Evolutionary conservation across 2,888 invertebrate genomes (phyloP).

Genomic region (Myathropa florea): DNA sequence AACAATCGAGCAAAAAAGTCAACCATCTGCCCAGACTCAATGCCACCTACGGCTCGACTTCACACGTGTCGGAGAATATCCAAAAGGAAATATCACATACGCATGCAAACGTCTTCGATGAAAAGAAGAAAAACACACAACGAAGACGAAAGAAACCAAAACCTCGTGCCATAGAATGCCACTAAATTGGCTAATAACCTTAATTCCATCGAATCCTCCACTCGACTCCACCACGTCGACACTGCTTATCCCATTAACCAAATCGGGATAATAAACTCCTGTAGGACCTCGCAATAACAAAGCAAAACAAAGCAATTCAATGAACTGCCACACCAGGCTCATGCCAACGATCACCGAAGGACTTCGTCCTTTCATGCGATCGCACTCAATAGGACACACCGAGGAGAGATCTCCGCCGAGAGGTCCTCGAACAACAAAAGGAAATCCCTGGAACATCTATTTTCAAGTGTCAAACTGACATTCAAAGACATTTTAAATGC

Average conservation of each 20-base stretch:
- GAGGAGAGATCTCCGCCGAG: background rate
- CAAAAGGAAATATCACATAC: constrained; percentile 26
- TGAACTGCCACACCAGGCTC: constrained; percentile 61
- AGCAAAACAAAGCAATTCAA: constrained; percentile 53
- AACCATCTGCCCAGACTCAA: constrained; percentile 44
- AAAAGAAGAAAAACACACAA: constrained; percentile 27
- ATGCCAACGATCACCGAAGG: constrained; percentile 47
- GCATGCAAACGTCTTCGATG: constrained; percentile 36
- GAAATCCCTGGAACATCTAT: constrained; percentile 70
- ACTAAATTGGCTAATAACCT: constrained; percentile 70
- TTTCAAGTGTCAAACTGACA: constrained; percentile 73
- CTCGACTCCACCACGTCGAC: constrained; percentile 47
- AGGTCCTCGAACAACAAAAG: constrained; percentile 44
- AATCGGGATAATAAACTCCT: constrained; percentile 66
- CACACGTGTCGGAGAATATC: constrained; percentile 29
- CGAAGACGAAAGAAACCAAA: background rate
- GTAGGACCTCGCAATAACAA: constrained; percentile 43
- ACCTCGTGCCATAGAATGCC: constrained; percentile 65
- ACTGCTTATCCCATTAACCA: constrained; percentile 55
- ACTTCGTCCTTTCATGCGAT: constrained; percentile 28
- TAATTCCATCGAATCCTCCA: constrained; percentile 64
- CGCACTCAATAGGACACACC: constrained; percentile 23
- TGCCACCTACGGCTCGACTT: constrained; percentile 41
- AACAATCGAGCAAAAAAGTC: constrained; percentile 7
- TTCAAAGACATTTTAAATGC: constrained; percentile 73